Base-by-base conservation (phyloP, 2,797 vertebrate species). In the Gallirallus australis region DNA sequence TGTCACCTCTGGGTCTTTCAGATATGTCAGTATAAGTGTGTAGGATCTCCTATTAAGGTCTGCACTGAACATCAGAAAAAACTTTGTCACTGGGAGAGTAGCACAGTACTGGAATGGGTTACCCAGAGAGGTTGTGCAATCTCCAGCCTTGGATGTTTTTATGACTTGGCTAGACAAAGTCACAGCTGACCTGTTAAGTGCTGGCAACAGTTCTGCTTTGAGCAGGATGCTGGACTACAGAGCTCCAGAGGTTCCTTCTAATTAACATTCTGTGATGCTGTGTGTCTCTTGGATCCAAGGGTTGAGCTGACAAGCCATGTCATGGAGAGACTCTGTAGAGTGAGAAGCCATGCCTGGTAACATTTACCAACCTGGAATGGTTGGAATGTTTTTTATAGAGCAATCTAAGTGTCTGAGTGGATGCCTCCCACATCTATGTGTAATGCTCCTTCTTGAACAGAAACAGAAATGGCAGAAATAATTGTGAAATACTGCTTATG, bases 91-190 rank as follows among this genome's bases (percentile, higher is more conserved):
- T 78, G n/a, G 23, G 35, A 82, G 15, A 82, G 39, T 17, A 87
- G 42, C 37, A 70, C 15, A 84, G 52, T 33, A 57, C 15, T 82
- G 52, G 39, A 92, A 89, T 0, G 8, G 30, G 52, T 65, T 86
- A 81, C 42, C 47, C 42, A 31, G 63, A 76, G 39, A 66, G 13
- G 14, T 9, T 82, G 77, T 56, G 60, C 30, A 92, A 72, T 86
- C 42, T 78, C 52, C 19, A 66, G 52, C 35, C 54, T 40, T 48
- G 47, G 24, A 64, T 35, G 35, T 39, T 92, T 89, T 76, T 59
- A 84, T 25, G 6, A 78, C 56, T 92, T 90, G 78, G 59, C 70
- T 73, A 84, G 66, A 82, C 64, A 73, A 84, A 95, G 77, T 57
- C 89, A 90, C 48, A 82, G 48, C 78, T 94, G 86, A 89, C 63